These are phyloP conservation scores for Pycnomerus fuliginosus DNA, from an alignment of 2,888 invertebrate species.

Conservation along the genomic window DNA sequence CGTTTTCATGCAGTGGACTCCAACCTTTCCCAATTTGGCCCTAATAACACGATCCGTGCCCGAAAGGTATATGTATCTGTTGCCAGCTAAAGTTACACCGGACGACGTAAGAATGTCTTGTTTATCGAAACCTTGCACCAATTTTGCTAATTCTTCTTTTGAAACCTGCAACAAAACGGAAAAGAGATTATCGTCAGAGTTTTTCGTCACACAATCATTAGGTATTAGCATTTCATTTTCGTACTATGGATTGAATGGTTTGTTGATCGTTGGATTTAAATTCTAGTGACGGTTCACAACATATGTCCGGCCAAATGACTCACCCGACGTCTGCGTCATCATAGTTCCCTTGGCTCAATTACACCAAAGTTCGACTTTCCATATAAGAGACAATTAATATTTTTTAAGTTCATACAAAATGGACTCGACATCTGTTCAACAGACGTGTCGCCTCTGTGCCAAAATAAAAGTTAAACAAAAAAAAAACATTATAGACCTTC, in stretches of 20 bases:
- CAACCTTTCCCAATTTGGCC: slow-evolving; percentile 90
- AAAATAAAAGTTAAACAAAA: slow-evolving; percentile 6
- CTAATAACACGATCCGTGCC: slow-evolving; percentile 92
- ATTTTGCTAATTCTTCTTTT: slow-evolving; percentile 88
- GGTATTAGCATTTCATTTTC: background rate
- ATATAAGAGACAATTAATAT: slow-evolving; percentile 19
- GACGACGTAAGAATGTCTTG: slow-evolving; percentile 86
- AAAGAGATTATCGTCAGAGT: too few species aligned
- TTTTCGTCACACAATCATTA: slow-evolving; percentile 3
- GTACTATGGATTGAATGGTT: slow-evolving; percentile 2
- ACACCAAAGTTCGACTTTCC: slow-evolving; percentile 12
- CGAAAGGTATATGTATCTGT: slow-evolving; percentile 93
- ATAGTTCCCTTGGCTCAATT: slow-evolving; percentile 23
- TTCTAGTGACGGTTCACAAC: slow-evolving; percentile 9
- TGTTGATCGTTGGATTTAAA: slow-evolving; percentile 11
- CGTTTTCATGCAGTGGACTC: slow-evolving; percentile 96
- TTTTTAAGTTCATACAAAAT: slow-evolving; percentile 2
- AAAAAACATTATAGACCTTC: too few species aligned
- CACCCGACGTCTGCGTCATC: slow-evolving; percentile 16
- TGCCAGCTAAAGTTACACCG: slow-evolving; percentile 89
- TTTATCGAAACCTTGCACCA: slow-evolving; percentile 88
- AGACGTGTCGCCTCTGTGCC: slow-evolving; percentile 4
- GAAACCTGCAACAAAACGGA: slow-evolving; percentile 66
- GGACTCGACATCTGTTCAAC: slow-evolving; percentile 21
- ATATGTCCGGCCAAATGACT: slow-evolving; percentile 19